Percentiles rank a stretch among this genome's conserved stretches.
phyloP scores from a whole-genome alignment of 2,797 vertebrate species.

The Crocodylus rhombifer region DNA sequence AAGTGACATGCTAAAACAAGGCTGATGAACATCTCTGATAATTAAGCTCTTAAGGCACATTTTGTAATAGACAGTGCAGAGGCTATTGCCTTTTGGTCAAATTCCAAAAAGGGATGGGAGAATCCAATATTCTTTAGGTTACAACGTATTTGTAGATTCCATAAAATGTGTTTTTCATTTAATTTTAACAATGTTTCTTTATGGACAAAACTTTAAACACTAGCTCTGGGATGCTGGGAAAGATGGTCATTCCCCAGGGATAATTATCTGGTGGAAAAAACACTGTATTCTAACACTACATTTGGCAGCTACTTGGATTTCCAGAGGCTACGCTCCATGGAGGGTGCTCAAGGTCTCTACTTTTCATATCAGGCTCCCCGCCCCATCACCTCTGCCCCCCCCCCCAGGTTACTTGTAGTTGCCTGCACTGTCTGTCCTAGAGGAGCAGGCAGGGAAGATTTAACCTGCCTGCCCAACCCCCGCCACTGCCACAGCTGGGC shows the following conservation, averaged over 20 bases:
- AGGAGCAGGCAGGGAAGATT: too few relatives aligned
- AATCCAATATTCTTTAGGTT: not conserved
- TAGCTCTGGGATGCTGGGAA: not conserved
- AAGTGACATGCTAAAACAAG: not conserved
- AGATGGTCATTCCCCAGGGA: not conserved
- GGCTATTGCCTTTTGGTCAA: not conserved
- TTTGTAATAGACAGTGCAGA: not conserved
- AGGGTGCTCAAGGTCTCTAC: not conserved
- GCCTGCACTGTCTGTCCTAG: too few relatives aligned
- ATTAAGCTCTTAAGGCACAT: not conserved
- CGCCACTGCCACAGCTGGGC: too few relatives aligned
- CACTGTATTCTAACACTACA: not conserved
- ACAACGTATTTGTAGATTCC: not conserved
- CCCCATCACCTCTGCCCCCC: too few relatives aligned
- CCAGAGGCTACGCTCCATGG: accelerated
- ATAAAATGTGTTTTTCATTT: not conserved
- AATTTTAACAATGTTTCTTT: not conserved
- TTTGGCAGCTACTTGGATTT: not conserved
- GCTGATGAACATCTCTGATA: not conserved
- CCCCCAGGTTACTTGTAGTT: too few relatives aligned
- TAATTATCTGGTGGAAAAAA: too few relatives aligned
- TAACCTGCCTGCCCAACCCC: too few relatives aligned
- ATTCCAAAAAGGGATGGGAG: not conserved
- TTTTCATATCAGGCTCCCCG: not conserved
- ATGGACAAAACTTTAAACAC: not conserved